Percentiles rank a stretch among this genome's conserved stretches.
phyloP scores from a whole-genome alignment of 2,113 vertebrate genomes.

The Sprattus sprattus region DNA sequence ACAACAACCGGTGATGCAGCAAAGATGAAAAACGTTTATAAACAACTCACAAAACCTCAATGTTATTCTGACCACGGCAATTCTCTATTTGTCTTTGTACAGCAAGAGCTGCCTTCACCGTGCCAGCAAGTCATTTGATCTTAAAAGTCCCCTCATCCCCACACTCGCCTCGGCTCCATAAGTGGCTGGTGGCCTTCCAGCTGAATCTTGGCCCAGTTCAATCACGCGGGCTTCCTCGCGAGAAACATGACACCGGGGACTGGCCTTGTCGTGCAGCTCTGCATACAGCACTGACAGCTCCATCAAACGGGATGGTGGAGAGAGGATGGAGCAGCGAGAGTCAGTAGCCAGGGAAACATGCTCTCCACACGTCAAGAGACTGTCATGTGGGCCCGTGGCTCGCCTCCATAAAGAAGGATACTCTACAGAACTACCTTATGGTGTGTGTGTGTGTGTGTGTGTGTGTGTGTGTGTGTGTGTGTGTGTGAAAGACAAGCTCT shows the following conservation, averaged over 20 bases:
- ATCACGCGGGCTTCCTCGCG: background rate
- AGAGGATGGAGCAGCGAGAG: background rate
- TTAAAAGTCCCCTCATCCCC: background rate
- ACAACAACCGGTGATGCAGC: background rate
- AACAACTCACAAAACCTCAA: background rate
- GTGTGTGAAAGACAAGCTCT: background rate
- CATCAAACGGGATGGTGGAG: background rate
- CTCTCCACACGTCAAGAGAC: background rate
- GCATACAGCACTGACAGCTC: background rate
- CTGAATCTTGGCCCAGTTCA: conserved; percentile 6
- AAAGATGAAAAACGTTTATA: background rate
- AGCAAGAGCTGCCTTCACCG: background rate
- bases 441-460: background rate
- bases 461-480: conserved; percentile 4
- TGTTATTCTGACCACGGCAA: background rate
- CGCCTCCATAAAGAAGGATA: background rate
- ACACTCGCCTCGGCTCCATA: background rate
- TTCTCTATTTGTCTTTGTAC: background rate
- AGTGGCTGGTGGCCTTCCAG: background rate
- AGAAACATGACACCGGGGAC: background rate
- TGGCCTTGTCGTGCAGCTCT: background rate
- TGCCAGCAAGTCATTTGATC: background rate
- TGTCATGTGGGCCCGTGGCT: too few species aligned
- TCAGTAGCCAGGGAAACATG: background rate
- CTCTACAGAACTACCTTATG: background rate